Conservation (phyloP, 2,888 invertebrate genomes). For the Nephrotoma guestfalica region DNA sequence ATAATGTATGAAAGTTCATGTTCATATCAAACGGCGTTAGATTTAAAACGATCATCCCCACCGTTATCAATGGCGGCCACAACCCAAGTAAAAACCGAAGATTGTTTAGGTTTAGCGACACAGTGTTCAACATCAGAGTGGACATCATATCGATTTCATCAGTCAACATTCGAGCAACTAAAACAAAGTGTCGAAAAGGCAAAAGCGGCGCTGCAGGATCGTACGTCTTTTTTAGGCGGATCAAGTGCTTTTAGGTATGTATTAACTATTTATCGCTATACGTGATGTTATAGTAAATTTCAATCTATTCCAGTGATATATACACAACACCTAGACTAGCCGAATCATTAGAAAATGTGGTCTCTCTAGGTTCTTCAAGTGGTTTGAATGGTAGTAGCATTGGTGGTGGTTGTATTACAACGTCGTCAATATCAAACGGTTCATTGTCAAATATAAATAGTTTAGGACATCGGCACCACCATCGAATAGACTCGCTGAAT, state of each 20-base stretch:
- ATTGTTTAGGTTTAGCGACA: constrained; percentile 29
- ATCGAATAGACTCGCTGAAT: constrained; percentile 2
- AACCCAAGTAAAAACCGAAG: constrained; percentile 33
- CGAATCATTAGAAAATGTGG: constrained; percentile 23
- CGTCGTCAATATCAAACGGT: neutral
- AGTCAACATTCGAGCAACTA: constrained; percentile 77
- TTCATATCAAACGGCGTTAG: constrained; percentile 74
- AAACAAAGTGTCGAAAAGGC: constrained; percentile 86
- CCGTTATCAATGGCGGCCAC: constrained; percentile 18
- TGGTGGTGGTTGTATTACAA: constrained; percentile 12
- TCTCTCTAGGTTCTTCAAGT: constrained; percentile 3
- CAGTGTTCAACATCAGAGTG: constrained; percentile 48
- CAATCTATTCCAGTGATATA: constrained; percentile 24
- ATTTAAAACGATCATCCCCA: constrained; percentile 54
- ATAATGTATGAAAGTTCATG: constrained; percentile 85
- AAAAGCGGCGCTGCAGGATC: constrained; percentile 68
- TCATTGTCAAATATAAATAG: constrained; percentile 1
- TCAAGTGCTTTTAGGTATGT: constrained; percentile 57
- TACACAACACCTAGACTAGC: constrained; percentile 30
- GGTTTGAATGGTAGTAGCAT: constrained; percentile 6
- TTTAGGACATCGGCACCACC: neutral
- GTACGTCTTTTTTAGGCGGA: constrained; percentile 52
- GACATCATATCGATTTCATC: constrained; percentile 68
- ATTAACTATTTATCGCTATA: neutral
- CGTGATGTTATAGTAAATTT: neutral